These are phyloP conservation scores for Mirounga angustirostris DNA, from an alignment of 2,113 vertebrate species.

Conservation along the genomic window DNA sequence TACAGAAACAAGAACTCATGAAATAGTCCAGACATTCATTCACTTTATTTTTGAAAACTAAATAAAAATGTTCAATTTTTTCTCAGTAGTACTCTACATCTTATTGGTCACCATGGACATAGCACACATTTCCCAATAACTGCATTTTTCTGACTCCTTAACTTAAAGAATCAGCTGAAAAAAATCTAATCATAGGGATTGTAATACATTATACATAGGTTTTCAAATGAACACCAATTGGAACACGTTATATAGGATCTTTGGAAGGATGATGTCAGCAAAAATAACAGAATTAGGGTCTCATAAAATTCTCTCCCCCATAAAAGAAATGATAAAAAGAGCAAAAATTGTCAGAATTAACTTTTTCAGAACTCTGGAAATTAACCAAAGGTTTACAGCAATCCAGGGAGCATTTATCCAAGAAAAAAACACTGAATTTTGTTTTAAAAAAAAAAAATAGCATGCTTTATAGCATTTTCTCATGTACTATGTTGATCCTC, in stretches of 20 bases:
- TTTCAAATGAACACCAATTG: not conserved
- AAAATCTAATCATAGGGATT: not conserved
- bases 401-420: not conserved
- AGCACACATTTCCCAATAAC: not conserved
- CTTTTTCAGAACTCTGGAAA: not conserved
- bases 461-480: not conserved
- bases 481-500: not conserved
- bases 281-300: not conserved
- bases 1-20: not conserved
- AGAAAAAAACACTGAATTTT: not conserved
- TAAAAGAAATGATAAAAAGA: constrained; percentile 27
- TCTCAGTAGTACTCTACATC: not conserved
- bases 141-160: not conserved
- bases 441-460: not conserved
- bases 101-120: not conserved
- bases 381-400: not conserved
- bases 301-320: not conserved
- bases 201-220: not conserved
- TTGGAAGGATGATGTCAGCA: not conserved
- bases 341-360: not conserved
- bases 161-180: not conserved
- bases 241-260: not conserved
- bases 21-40: not conserved
- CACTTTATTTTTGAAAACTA: not conserved
- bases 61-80: not conserved